phyloP scores from a whole-genome alignment of 2,888 invertebrate genomes.

The Subacronicta megacephala region DNA sequence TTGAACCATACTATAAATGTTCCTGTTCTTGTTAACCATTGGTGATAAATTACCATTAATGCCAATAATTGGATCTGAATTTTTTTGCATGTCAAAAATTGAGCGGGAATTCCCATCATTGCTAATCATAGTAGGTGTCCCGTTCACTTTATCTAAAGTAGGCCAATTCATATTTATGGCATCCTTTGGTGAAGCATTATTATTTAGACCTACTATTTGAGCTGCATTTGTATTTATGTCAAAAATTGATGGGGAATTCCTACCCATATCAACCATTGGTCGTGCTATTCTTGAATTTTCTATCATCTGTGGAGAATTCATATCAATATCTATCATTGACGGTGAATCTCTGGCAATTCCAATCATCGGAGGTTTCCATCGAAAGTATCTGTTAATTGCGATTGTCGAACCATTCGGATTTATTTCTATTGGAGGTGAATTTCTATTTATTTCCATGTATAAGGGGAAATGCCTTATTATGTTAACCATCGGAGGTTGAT shows the following conservation, averaged over 20 bases:
- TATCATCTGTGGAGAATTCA: not conserved
- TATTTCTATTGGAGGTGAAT: not conserved
- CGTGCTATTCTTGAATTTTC: not conserved
- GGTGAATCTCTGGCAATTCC: not conserved
- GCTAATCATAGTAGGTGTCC: not conserved
- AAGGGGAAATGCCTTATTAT: not conserved
- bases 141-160: not conserved
- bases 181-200: not conserved
- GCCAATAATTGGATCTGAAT: not conserved
- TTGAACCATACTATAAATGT: not conserved
- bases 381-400: not conserved
- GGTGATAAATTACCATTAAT: not conserved
- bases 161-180: not conserved
- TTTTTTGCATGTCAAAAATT: not conserved
- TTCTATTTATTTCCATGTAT: constrained; percentile 5
- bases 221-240: no score
- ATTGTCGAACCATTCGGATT: constrained; percentile 1
- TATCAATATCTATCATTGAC: not conserved
- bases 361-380: not conserved
- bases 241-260: not conserved
- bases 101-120: not conserved
- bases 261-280: not conserved
- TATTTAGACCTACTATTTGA: no score
- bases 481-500: not conserved
- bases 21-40: not conserved